Conservation (phyloP, 1,140 invertebrate genomes). For the Bombus picipes region DNA sequence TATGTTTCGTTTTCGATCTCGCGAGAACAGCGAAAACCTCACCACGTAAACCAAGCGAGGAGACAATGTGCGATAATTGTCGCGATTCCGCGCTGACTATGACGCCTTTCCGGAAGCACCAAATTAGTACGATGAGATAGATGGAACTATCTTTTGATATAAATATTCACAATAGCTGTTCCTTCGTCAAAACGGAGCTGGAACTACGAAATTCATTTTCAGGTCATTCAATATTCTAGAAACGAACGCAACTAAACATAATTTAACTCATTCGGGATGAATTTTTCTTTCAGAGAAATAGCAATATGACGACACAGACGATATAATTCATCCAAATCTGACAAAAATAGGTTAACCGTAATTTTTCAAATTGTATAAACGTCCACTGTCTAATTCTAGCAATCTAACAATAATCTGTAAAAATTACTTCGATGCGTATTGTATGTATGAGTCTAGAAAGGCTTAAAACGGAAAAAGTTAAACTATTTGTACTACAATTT, state of each 20-base stretch:
- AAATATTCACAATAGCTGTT: slow-evolving; percentile 63
- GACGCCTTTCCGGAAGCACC: slow-evolving; percentile 70
- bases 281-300: no score
- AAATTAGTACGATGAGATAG: slow-evolving; percentile 72
- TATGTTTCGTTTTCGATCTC: neutral
- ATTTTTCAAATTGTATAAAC: no score
- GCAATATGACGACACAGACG: no score
- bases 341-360: no score
- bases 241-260: neutral
- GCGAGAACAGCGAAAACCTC: slow-evolving; percentile 34
- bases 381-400: no score
- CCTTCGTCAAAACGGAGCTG: slow-evolving; percentile 5
- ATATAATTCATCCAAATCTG: no score
- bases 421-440: no score
- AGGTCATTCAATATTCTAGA: neutral
- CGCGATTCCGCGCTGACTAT: slow-evolving; percentile 55
- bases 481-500: no score
- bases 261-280: no score
- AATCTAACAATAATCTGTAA: no score
- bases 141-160: slow-evolving; percentile 68
- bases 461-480: no score
- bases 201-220: slow-evolving; percentile 26
- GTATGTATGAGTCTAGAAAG: no score
- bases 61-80: slow-evolving; percentile 55
- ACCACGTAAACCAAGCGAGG: slow-evolving; percentile 40